Evolutionary conservation across 1,140 invertebrate genomes (phyloP).

Genomic region (Homalodisca vitripennis): DNA sequence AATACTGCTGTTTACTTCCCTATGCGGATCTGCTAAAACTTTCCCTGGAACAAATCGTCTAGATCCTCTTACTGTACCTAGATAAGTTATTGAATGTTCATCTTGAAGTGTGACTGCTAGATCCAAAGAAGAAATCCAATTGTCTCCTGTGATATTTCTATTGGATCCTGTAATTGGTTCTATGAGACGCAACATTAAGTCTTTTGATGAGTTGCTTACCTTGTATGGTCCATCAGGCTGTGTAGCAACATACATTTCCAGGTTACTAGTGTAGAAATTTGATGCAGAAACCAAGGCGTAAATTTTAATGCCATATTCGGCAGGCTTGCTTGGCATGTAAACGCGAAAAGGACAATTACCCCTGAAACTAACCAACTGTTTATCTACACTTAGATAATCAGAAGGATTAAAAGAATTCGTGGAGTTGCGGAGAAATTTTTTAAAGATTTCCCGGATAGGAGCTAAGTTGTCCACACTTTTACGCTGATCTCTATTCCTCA

Average conservation of each 20-base stretch:
- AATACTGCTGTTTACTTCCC: neutral
- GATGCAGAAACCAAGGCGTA: neutral
- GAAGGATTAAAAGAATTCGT: constrained; percentile 2
- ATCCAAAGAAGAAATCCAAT: neutral
- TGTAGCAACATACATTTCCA: neutral
- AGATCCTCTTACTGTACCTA: neutral
- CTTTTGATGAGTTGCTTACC: neutral
- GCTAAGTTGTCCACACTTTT: neutral
- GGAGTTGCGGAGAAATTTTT: neutral
- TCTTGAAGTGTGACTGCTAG: neutral
- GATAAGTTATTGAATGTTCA: neutral
- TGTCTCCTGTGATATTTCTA: neutral
- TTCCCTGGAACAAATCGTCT: neutral
- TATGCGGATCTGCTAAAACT: neutral
- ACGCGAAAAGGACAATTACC: constrained; percentile 1
- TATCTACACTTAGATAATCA: constrained; percentile 1
- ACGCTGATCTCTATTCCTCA: constrained; percentile 1
- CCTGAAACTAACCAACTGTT: constrained; percentile 4
- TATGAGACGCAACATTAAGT: neutral
- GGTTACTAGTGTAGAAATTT: constrained; percentile 4
- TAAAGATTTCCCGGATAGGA: neutral
- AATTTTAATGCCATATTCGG: constrained; percentile 15
- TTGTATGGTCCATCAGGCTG: neutral
- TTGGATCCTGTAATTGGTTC: constrained; percentile 8
- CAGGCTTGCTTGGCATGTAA: neutral